Conservation (phyloP, 2,113 vertebrate species). For the Origma solitaria region DNA sequence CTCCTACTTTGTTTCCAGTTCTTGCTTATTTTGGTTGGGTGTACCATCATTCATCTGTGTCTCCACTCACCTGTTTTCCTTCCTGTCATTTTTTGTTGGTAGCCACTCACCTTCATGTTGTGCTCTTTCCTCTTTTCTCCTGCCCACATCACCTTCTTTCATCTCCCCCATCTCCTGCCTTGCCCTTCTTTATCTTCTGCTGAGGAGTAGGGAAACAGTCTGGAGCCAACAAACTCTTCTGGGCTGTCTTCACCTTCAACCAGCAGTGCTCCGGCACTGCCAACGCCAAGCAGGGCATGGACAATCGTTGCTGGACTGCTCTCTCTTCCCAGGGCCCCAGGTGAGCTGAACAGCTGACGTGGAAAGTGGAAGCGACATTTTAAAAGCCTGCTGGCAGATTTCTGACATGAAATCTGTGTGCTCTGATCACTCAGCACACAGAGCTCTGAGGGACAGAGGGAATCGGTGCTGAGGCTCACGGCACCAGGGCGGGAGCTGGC, state of each 20-base stretch:
- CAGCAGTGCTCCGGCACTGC: neutral
- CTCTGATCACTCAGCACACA: neutral
- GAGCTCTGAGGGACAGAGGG: neutral
- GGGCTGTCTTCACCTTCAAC: neutral
- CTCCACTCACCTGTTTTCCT: neutral
- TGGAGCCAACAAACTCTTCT: neutral
- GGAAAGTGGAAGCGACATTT: neutral
- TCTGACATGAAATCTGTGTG: neutral
- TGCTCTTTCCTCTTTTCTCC: neutral
- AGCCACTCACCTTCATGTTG: neutral
- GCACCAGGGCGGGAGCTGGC: neutral
- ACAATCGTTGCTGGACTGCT: neutral
- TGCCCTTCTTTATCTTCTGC: neutral
- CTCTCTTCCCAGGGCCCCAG: neutral
- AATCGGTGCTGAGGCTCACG: accelerated
- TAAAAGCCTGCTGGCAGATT: neutral
- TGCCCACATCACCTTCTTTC: neutral
- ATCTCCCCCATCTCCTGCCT: neutral
- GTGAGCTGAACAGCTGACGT: neutral
- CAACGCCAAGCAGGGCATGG: accelerated
- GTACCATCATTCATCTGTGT: neutral
- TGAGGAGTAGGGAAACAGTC: neutral
- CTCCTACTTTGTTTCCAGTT: neutral
- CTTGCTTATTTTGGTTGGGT: neutral
- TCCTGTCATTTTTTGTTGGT: neutral